Percentiles rank a stretch among this genome's conserved stretches.
Conservation (phyloP, 2,888 invertebrate species). For the Cerceris ruficornis region DNA sequence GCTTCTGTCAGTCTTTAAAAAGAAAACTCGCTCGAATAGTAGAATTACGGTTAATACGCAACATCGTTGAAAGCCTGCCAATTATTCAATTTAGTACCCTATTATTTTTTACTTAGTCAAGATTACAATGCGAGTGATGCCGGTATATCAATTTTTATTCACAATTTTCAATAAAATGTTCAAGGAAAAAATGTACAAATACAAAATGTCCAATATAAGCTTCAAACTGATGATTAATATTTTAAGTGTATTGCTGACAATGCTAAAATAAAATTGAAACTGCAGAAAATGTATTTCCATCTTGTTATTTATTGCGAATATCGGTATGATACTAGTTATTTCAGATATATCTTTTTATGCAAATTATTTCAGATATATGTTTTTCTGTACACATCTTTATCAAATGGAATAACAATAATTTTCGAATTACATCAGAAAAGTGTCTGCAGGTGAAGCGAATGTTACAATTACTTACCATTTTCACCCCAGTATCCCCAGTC, state of each 20-base stretch:
- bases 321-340: too few species aligned
- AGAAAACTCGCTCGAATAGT: not conserved
- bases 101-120: not conserved
- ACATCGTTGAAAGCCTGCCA: not conserved
- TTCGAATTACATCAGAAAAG: not conserved
- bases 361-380: too few species aligned
- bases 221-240: too few species aligned
- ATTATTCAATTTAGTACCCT: constrained; percentile 6
- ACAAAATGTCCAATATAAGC: too few species aligned
- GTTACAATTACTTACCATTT: constrained; percentile 62
- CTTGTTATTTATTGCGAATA: too few species aligned
- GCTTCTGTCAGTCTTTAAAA: not conserved
- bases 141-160: not conserved
- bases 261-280: too few species aligned
- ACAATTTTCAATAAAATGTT: too few species aligned
- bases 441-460: not conserved
- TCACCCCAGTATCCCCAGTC: constrained; percentile 71
- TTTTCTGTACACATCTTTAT: too few species aligned
- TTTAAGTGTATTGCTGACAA: too few species aligned
- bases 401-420: not conserved
- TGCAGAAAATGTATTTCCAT: too few species aligned
- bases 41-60: not conserved
- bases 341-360: too few species aligned
- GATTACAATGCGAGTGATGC: not conserved
- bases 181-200: too few species aligned